Percentiles rank a stretch among this genome's conserved stretches.
These are phyloP conservation scores for Tenualosa thibaudeaui DNA, from an alignment of 2,797 vertebrate species.

Conservation along the genomic window DNA sequence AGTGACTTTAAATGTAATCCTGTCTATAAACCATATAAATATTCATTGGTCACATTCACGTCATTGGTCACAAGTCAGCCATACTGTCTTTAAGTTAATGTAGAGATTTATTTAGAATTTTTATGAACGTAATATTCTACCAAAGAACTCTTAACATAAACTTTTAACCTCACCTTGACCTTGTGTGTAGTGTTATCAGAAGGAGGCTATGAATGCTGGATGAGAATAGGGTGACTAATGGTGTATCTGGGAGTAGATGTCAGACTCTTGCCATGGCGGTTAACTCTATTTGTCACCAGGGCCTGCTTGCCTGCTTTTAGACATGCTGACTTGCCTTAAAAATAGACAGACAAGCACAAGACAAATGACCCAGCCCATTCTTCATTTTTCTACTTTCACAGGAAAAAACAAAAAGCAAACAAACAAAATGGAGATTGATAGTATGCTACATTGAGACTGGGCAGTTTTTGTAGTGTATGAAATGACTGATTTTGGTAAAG, in stretches of 20 bases:
- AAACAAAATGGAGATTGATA: background rate
- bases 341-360: conserved; percentile 15
- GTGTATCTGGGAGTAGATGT: background rate
- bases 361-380: conserved; percentile 8
- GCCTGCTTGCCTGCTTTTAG: conserved; percentile 1
- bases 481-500: conserved; percentile 32
- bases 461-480: conserved; percentile 34
- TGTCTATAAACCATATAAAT: too few species aligned
- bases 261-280: background rate
- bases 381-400: conserved; percentile 24
- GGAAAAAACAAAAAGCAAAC: background rate
- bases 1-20: too few species aligned
- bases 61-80: too few species aligned
- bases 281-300: conserved; percentile 18
- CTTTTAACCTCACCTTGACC: background rate
- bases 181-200: background rate
- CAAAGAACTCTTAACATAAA: background rate
- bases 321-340: conserved; percentile 19
- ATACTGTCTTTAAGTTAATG: too few species aligned
- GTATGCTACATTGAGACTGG: background rate
- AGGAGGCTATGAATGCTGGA: background rate
- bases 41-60: too few species aligned
- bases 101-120: background rate
- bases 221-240: background rate
- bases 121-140: background rate